Conservation (phyloP, 2,113 vertebrate species). For the Dicaeum eximium region DNA sequence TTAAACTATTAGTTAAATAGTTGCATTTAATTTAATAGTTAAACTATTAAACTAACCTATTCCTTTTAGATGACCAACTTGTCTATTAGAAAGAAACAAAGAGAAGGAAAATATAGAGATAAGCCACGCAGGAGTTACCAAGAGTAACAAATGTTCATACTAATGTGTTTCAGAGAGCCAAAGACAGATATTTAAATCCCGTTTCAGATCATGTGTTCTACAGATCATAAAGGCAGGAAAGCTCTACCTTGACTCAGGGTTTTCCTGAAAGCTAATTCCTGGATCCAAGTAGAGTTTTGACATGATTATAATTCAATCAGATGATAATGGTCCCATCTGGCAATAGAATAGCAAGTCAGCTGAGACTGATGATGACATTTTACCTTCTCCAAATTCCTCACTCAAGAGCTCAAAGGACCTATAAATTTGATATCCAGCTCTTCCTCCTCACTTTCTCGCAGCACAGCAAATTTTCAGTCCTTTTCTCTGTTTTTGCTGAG, state of each 20-base stretch:
- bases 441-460: not conserved
- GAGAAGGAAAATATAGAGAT: not conserved
- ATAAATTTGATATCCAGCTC: slow-evolving; percentile 45
- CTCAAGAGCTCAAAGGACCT: slow-evolving; percentile 14
- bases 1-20: not conserved
- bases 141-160: not conserved
- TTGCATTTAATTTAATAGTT: not conserved
- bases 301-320: slow-evolving; percentile 49
- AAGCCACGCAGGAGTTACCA: not conserved
- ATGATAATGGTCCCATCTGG: slow-evolving; percentile 41
- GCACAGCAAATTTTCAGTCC: not conserved
- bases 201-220: not conserved
- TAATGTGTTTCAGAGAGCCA: not conserved
- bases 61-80: not conserved
- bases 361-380: slow-evolving; percentile 55
- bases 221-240: not conserved
- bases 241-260: slow-evolving; percentile 1
- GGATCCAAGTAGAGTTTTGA: slow-evolving; percentile 30
- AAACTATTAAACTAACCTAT: not conserved
- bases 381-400: slow-evolving; percentile 42
- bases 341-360: slow-evolving; percentile 40
- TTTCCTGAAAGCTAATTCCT: slow-evolving; percentile 43
- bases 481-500: not conserved
- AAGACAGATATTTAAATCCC: not conserved
- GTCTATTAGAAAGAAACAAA: not conserved